Evolutionary conservation across 2,888 invertebrate genomes (phyloP).

Genomic region (Nemotelus nigrinus): DNA sequence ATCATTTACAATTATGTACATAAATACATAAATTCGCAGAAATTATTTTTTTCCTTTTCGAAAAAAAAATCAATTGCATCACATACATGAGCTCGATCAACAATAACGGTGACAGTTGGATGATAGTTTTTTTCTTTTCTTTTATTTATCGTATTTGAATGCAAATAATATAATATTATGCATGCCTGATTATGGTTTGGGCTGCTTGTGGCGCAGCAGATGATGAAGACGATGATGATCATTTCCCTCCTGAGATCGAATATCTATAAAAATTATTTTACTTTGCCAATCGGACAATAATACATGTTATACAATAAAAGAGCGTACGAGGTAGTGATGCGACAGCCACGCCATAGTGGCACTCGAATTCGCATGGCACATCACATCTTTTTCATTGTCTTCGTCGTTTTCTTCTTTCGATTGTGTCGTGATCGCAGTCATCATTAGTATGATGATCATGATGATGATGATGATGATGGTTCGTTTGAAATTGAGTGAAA

Average conservation of each 20-base stretch:
- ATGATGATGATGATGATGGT: too few relatives aligned
- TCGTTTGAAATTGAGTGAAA: too few relatives aligned
- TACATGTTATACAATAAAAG: slow-evolving; percentile 1
- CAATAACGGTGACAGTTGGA: neutral
- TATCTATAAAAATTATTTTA: neutral
- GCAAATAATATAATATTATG: slow-evolving; percentile 34
- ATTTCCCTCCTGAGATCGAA: neutral
- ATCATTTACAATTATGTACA: too few relatives aligned
- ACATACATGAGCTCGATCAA: slow-evolving; percentile 5
- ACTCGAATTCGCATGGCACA: neutral
- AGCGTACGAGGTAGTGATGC: too few relatives aligned
- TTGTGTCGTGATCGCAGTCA: slow-evolving; percentile 19
- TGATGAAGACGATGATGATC: neutral
- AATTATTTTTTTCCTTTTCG: neutral
- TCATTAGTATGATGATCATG: neutral
- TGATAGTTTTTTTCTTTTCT: neutral
- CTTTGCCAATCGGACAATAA: neutral
- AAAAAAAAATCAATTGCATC: neutral
- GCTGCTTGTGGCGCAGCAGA: too few relatives aligned
- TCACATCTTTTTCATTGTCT: neutral
- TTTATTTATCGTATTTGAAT: slow-evolving; percentile 29
- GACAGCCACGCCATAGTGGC: too few relatives aligned
- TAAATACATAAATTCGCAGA: too few relatives aligned
- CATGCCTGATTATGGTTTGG: neutral
- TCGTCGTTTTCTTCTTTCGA: neutral